Evolutionary conservation across 2,113 vertebrate species (phyloP), one percentile per base, ranked within the genome.

Genomic region (Erinaceus europaeus): DNA sequence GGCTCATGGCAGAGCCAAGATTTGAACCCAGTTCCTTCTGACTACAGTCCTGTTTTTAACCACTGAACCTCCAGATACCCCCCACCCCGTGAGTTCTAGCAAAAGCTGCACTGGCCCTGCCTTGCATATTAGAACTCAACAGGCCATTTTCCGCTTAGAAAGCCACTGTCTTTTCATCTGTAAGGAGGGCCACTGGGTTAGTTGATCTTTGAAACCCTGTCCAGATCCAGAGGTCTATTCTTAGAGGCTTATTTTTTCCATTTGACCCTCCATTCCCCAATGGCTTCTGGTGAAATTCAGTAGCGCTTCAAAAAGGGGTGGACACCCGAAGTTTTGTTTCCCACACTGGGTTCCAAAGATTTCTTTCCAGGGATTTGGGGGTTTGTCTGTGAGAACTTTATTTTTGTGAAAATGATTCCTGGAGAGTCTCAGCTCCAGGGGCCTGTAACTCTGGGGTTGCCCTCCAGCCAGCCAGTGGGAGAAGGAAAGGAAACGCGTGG

Each of bases 401-500:
- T 62, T 76, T 89, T 86, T 44, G 34, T 76, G 77, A 69, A 32
- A 46, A 38, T 53, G n/a, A 81, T 65, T 93, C 36, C 55, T 57
- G 10, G 20, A 89, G 11, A 73, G 68, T 27, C 38, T 42, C 14
- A 29, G 50, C 44, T 52, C n/a, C 17, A 32, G 78, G 73, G n/a
- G 85, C n/a, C 85, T 86, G 80, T 8, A 20, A 9, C 23, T 38
- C 25, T 62, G 42, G 42, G 53, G 71, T 44, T 65, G 69, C 44
- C 29, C 48, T 78, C n/a, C 48, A 69, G 34, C 6, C 3, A 2
- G 68, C 40, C 29, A 29, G 42, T 59, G 15, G 34, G n/a, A 7
- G 20, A 65, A 52, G 36, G 38, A 4, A n/a, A n/a, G n/a, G n/a
- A 1, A 1, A 8, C 11, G 11, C 9, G 14, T 9, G 25, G 61